These are phyloP conservation scores for Scylla paramamosain DNA, from an alignment of 1,140 invertebrate genomes.

Conservation along the genomic window DNA sequence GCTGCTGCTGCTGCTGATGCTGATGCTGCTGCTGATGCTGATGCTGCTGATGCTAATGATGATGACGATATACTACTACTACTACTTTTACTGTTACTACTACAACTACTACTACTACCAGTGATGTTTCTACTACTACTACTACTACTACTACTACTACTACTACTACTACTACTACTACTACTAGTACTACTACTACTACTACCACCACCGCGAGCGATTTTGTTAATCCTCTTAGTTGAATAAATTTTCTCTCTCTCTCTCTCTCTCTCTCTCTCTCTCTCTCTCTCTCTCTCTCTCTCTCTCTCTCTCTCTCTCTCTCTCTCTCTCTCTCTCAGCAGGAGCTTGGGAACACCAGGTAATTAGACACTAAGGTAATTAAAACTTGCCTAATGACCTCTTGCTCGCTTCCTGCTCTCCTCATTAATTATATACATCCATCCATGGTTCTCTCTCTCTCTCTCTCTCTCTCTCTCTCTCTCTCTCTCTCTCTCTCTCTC, in stretches of 20 bases:
- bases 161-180: too few species aligned
- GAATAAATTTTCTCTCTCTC: not conserved
- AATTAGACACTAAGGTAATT: constrained; percentile 13
- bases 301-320: constrained; percentile 20
- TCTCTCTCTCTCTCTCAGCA: not conserved
- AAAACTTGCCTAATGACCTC: constrained; percentile 9
- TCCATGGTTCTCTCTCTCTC: not conserved
- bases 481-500: constrained; percentile 52
- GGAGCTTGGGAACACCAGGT: not conserved
- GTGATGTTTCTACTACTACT: not conserved
- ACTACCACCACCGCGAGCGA: too few species aligned
- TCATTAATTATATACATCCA: not conserved
- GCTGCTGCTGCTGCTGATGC: not conserved
- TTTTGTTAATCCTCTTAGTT: too few species aligned
- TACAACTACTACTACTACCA: constrained; percentile 2
- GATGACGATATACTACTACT: not conserved
- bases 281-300: constrained; percentile 20
- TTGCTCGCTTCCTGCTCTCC: not conserved
- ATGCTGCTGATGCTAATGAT: not conserved
- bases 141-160: too few species aligned
- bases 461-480: constrained; percentile 52
- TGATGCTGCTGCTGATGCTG: not conserved
- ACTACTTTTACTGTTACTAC: not conserved
- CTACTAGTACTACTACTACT: too few species aligned
- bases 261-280: constrained; percentile 20